Evolutionary conservation across 2,888 invertebrate species (phyloP).

Genomic region (Aplocera efformata): DNA sequence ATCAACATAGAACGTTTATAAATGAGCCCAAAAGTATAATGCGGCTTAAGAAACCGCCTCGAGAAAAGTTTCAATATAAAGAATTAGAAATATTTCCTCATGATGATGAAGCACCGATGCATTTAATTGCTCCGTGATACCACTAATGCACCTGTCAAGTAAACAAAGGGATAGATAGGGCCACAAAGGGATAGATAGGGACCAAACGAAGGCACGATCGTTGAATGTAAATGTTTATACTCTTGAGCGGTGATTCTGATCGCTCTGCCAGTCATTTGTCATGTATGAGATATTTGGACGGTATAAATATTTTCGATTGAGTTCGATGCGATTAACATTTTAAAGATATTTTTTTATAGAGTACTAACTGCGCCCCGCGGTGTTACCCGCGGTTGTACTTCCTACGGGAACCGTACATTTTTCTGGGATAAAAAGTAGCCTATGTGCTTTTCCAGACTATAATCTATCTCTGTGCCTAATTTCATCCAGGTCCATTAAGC

Average conservation of each 20-base stretch:
- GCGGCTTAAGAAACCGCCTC: conserved; percentile 6
- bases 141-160: conserved; percentile 80
- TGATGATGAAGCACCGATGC: conserved; percentile 42
- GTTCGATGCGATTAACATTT: no score
- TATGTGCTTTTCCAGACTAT: no score
- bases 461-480: no score
- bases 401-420: no score
- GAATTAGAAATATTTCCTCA: conserved; percentile 3
- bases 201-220: conserved; percentile 69
- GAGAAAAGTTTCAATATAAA: conserved; percentile 30
- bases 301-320: conserved; percentile 2
- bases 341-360: no score
- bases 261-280: conserved; percentile 74
- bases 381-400: no score
- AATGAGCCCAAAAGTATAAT: no score
- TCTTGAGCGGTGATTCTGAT: conserved; percentile 60
- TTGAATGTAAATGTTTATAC: conserved; percentile 79
- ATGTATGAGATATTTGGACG: conserved; percentile 37
- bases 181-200: conserved; percentile 59
- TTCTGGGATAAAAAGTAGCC: no score
- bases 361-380: no score
- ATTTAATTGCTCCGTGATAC: conserved; percentile 78
- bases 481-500: no score
- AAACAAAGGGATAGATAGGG: conserved; percentile 76
- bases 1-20: no score